Conservation (phyloP, 2,888 invertebrate genomes). For the Meiosimyza decipiens region DNA sequence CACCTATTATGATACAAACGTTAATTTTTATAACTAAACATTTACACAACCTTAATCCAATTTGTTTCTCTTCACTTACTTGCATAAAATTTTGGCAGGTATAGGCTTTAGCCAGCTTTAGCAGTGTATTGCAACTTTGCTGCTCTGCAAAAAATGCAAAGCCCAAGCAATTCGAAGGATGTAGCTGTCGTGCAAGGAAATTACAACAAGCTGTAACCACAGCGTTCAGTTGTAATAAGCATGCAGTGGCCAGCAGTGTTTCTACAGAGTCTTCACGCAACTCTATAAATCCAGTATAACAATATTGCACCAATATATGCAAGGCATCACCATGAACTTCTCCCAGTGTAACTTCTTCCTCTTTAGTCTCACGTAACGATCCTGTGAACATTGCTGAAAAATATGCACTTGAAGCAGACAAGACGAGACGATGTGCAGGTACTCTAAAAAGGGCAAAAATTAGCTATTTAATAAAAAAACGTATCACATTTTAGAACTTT, state of each 20-base stretch:
- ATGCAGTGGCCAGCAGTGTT: conserved; percentile 86
- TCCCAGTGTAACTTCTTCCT: conserved; percentile 85
- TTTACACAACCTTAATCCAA: too few relatives aligned
- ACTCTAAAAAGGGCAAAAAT: conserved; percentile 68
- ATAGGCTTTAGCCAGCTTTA: conserved; percentile 84
- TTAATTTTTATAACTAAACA: too few relatives aligned
- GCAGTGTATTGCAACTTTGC: conserved; percentile 84
- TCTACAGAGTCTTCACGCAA: conserved; percentile 92
- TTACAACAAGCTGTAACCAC: conserved; percentile 91
- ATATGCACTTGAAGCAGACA: conserved; percentile 93
- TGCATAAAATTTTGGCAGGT: conserved; percentile 87
- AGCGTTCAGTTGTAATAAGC: conserved; percentile 85
- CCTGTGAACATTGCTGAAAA: conserved; percentile 97
- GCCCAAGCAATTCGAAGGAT: conserved; percentile 92
- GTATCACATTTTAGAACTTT: too few relatives aligned
- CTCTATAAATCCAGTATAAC: conserved; percentile 85
- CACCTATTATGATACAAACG: too few relatives aligned
- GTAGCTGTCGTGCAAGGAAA: conserved; percentile 84
- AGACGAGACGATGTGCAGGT: conserved; percentile 86
- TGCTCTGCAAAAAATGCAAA: conserved; percentile 94
- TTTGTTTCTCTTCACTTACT: conserved; percentile 67
- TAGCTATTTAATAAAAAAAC: too few relatives aligned
- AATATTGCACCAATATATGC: conserved; percentile 86
- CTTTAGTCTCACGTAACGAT: conserved; percentile 83
- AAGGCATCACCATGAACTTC: conserved; percentile 89